Evolutionary conservation across 2,113 vertebrate genomes (phyloP), one percentile per base, ranked within the genome.

Genomic region (Acinonyx jubatus): DNA sequence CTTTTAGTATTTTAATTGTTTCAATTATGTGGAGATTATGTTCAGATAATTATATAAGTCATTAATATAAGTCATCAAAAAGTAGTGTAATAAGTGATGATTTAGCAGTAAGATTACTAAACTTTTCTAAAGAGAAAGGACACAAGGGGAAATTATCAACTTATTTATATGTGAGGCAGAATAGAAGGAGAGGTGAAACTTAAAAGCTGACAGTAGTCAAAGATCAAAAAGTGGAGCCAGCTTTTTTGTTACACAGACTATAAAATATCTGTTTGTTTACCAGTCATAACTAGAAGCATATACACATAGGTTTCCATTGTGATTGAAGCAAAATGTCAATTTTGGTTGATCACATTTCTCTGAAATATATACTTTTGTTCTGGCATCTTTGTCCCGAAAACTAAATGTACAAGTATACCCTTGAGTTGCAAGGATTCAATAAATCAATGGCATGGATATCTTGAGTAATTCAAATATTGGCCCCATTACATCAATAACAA

Each of bases 311-410:
- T 99, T 99, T 96, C 99, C 99, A 11, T 99, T 99, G 96, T 99
- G 98, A 97, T 99, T 99, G 98, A 99, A 99, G 96, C 99, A 99
- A 97, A 99, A 99, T 14, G 99, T 99, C 25, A 99, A 99, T 93
- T 99, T 99, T 1, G 99, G 99, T 98, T 99, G 99, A 98, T 99
- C 99, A 8, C 99, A 99, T 93, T 99, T 99, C 96, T 99, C 99
- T 0, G 99, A 99, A 19, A 99, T 99, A 99, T 99, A 99, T 98
- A 99, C 99, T 98, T 99, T 99, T 7, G 99, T 99, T 96, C 99
- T 99, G 23, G 99, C 99, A 68, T 99, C 99, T 99, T 99, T 99
- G 99, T 99, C 99, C 99, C 99, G 99, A 98, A 99, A 99, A 97
- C 99, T 99, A 98, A 99, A 99, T 97, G 99, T 99, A 0, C 99